A percentile compares a stretch with the other conserved stretches of the same genome.
Evolutionary conservation across 2,113 vertebrate genomes (phyloP).

Genomic region (Neofelis nebulosa): DNA sequence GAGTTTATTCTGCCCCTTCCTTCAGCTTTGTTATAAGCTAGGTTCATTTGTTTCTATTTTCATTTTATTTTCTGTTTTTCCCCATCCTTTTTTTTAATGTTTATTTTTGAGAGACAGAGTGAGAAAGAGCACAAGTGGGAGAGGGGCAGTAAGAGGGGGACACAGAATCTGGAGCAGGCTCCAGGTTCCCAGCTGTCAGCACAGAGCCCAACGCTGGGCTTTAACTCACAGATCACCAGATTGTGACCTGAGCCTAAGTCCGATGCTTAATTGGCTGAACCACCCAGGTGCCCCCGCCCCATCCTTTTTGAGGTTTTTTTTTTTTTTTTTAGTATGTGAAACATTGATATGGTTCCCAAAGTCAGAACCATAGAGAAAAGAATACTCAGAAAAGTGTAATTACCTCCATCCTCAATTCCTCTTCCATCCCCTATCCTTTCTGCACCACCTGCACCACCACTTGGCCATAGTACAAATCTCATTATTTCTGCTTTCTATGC

Average conservation of each 20-base stretch:
- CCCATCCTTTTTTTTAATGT: neutral
- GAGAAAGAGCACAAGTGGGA: no score
- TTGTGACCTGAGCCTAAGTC: no score
- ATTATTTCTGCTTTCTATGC: neutral
- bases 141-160: no score
- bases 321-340: neutral
- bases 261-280: no score
- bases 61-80: neutral
- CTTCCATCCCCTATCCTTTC: neutral
- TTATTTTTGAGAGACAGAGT: neutral
- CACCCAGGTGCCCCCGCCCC: no score
- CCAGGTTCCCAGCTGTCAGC: no score
- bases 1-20: neutral
- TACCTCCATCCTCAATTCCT: neutral
- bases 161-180: no score
- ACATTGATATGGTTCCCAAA: neutral
- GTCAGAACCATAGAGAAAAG: neutral
- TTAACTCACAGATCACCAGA: no score
- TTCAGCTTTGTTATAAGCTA: neutral
- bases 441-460: neutral
- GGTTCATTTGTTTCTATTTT: slow-evolving; percentile 12
- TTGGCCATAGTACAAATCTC: neutral
- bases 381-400: neutral
- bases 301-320: neutral
- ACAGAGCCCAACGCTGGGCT: no score